These are phyloP conservation scores for Cantharis rustica DNA, from an alignment of 2,888 invertebrate species.

Conservation along the genomic window DNA sequence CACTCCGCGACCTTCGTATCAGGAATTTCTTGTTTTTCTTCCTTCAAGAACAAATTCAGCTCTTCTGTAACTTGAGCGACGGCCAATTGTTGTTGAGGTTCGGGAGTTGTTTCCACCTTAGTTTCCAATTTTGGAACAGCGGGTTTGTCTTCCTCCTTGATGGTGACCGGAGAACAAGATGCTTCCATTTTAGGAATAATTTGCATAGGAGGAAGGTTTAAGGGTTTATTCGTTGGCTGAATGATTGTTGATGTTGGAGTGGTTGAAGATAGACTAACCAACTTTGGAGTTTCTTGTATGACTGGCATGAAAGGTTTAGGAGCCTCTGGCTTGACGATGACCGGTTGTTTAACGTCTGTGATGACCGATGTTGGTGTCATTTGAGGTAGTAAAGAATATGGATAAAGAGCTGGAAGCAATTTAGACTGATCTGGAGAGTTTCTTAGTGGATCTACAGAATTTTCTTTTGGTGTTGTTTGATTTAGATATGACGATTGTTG, in stretches of 20 bases:
- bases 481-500: conserved; percentile 4
- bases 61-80: conserved; percentile 50
- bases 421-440: conserved; percentile 29
- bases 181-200: background rate
- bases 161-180: background rate
- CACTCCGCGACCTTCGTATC: conserved; percentile 35
- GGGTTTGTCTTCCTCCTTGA: background rate
- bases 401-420: conserved; percentile 28
- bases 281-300: conserved; percentile 47
- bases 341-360: conserved; percentile 7
- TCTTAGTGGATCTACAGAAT: conserved; percentile 11
- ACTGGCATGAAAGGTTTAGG: conserved; percentile 45
- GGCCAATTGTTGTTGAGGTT: conserved; percentile 32
- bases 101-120: conserved; percentile 2
- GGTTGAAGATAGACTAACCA: conserved; percentile 31
- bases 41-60: conserved; percentile 46
- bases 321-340: conserved; percentile 7
- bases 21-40: conserved; percentile 35
- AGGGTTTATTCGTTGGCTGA: conserved; percentile 6
- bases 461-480: conserved; percentile 8
- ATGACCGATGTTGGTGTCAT: conserved; percentile 4
- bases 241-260: conserved; percentile 22
- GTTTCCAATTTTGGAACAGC: background rate
- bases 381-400: conserved; percentile 7
- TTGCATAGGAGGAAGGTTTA: background rate